These are phyloP conservation scores for Osmerus eperlanus DNA, from an alignment of 2,113 vertebrate genomes.

Conservation along the genomic window DNA sequence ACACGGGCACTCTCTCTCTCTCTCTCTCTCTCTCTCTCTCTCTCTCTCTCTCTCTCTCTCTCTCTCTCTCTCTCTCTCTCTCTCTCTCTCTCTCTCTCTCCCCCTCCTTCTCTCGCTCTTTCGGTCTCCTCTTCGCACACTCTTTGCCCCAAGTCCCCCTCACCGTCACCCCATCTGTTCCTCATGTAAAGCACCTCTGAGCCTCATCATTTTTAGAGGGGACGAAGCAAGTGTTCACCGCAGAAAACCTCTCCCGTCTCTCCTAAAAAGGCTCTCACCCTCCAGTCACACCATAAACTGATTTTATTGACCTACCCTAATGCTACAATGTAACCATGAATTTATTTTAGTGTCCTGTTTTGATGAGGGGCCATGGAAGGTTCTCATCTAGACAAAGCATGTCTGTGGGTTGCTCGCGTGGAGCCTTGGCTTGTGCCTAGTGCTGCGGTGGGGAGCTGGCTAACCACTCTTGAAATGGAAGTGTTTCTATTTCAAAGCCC, in stretches of 20 bases:
- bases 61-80: slow-evolving; percentile 31
- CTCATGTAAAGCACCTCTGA: slow-evolving; percentile 57
- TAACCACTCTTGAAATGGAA: not conserved
- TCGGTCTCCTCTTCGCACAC: slow-evolving; percentile 40
- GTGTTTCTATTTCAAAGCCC: not conserved
- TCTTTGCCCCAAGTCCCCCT: slow-evolving; percentile 40
- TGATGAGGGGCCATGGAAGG: slow-evolving; percentile 1
- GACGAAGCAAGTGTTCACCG: slow-evolving; percentile 24
- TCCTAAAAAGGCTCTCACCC: not conserved
- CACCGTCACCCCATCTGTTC: slow-evolving; percentile 59
- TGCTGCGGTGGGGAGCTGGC: not conserved
- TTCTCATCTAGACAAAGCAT: no score
- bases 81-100: slow-evolving; percentile 35
- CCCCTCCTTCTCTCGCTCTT: slow-evolving; percentile 40
- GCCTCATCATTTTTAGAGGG: slow-evolving; percentile 42
- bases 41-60: slow-evolving; percentile 29
- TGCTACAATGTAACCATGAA: not conserved
- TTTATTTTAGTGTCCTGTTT: slow-evolving; percentile 22
- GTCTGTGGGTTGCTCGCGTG: no score
- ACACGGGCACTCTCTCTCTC: not conserved
- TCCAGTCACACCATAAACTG: slow-evolving; percentile 29
- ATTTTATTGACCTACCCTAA: slow-evolving; percentile 12
- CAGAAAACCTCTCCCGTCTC: slow-evolving; percentile 1
- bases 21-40: slow-evolving; percentile 3
- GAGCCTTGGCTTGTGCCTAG: not conserved